Conservation (phyloP, 2,797 vertebrate genomes). For the Sebastes cheni region DNA sequence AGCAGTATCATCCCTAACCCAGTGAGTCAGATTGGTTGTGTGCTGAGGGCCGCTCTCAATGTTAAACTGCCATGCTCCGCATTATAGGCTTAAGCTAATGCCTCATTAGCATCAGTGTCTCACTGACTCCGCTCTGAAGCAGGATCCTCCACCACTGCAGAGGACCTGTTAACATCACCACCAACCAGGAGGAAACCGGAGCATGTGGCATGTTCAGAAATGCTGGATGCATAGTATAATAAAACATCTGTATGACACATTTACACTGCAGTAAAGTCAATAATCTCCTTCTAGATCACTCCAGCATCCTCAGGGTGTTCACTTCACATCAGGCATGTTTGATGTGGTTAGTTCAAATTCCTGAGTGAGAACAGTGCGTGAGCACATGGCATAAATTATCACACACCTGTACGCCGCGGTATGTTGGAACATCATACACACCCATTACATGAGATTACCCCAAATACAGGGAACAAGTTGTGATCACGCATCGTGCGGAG, state of each 20-base stretch:
- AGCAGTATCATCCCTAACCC: conserved; percentile 40
- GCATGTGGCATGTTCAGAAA: neutral
- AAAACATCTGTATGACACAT: neutral
- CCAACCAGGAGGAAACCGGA: neutral
- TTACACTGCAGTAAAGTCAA: neutral
- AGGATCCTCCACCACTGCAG: conserved; percentile 9
- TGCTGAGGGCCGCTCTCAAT: conserved; percentile 29
- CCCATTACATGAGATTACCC: no score
- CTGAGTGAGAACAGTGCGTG: neutral
- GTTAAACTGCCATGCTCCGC: conserved; percentile 57
- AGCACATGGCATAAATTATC: neutral
- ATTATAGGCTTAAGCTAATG: conserved; percentile 64
- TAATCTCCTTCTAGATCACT: neutral
- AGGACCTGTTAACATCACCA: conserved; percentile 22
- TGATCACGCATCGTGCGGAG: neutral
- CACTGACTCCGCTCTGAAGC: conserved; percentile 27
- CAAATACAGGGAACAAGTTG: neutral
- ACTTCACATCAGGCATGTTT: neutral
- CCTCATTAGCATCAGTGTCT: conserved; percentile 65
- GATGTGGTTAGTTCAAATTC: neutral
- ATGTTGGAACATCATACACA: no score
- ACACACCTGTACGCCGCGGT: neutral
- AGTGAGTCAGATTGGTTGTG: conserved; percentile 45
- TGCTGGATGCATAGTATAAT: neutral
- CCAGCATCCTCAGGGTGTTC: neutral